Conservation (phyloP, 2,797 vertebrate species). For the Notolepis coatsorum region DNA sequence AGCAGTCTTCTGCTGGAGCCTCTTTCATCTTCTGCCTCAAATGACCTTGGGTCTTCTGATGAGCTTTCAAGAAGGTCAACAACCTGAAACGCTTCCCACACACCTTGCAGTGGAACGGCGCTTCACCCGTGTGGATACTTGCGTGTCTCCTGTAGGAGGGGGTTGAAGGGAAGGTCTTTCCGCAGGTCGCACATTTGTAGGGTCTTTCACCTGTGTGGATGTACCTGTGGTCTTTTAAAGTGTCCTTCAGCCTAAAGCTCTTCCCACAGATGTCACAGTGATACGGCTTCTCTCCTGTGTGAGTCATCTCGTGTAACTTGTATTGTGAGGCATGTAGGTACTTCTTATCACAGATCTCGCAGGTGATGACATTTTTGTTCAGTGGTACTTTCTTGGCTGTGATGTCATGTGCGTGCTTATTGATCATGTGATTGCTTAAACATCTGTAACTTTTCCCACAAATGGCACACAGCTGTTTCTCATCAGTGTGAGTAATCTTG, state of each 20-base stretch:
- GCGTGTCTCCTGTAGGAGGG: neutral
- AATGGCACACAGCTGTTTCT: too few species aligned
- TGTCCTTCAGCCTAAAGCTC: slow-evolving; percentile 45
- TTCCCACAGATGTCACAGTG: slow-evolving; percentile 55
- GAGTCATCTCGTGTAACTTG: slow-evolving; percentile 29
- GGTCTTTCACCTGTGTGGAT: slow-evolving; percentile 36
- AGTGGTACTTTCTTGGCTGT: neutral
- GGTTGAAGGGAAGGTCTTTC: neutral
- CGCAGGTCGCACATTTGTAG: neutral
- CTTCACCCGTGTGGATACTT: slow-evolving; percentile 17
- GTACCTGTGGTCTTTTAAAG: slow-evolving; percentile 45
- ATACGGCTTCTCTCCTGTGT: slow-evolving; percentile 52
- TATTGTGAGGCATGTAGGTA: slow-evolving; percentile 50
- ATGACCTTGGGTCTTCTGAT: slow-evolving; percentile 62
- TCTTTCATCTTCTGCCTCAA: slow-evolving; percentile 16
- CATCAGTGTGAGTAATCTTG: too few species aligned
- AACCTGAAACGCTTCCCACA: slow-evolving; percentile 59
- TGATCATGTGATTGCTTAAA: too few species aligned
- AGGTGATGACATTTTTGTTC: neutral
- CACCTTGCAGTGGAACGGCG: slow-evolving; percentile 37
- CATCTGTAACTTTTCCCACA: too few species aligned
- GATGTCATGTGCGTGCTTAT: too few species aligned
- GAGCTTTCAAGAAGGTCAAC: slow-evolving; percentile 52
- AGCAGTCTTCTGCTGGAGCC: too few species aligned
- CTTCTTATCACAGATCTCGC: slow-evolving; percentile 54